These are phyloP conservation scores for Neotoma lepida DNA, from an alignment of 2,113 vertebrate genomes.

Conservation along the genomic window DNA sequence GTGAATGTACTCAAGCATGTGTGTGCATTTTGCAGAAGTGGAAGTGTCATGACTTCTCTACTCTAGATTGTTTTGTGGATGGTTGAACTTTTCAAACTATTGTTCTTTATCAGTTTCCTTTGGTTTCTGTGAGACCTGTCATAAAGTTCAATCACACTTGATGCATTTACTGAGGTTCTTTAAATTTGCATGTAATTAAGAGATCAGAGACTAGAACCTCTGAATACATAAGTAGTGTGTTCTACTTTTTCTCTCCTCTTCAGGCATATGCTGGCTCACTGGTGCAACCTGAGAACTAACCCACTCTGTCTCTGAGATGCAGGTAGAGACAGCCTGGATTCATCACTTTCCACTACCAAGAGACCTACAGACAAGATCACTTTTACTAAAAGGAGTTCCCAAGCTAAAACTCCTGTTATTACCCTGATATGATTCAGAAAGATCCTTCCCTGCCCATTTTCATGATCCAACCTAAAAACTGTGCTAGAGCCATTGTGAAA, in stretches of 20 bases:
- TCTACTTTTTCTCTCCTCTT: not conserved
- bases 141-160: not conserved
- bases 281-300: constrained; percentile 19
- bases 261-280: not conserved
- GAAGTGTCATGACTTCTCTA: not conserved
- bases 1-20: not conserved
- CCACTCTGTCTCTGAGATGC: not conserved
- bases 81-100: not conserved
- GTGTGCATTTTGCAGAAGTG: not conserved
- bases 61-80: constrained; percentile 21
- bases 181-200: not conserved
- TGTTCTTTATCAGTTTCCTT: constrained; percentile 1
- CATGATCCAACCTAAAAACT: not conserved
- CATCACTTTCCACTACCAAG: constrained; percentile 30
- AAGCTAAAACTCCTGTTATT: not conserved
- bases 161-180: not conserved
- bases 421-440: not conserved
- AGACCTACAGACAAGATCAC: not conserved
- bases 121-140: not conserved
- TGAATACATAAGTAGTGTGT: not conserved
- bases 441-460: constrained; percentile 35
- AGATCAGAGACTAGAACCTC: not conserved
- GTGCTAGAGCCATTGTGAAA: not conserved
- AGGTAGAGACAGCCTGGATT: constrained; percentile 16
- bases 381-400: constrained; percentile 60